A percentile compares a stretch with the other conserved stretches of the same genome.
Evolutionary conservation across 2,113 vertebrate species (phyloP).

Genomic region (Esox niger): DNA sequence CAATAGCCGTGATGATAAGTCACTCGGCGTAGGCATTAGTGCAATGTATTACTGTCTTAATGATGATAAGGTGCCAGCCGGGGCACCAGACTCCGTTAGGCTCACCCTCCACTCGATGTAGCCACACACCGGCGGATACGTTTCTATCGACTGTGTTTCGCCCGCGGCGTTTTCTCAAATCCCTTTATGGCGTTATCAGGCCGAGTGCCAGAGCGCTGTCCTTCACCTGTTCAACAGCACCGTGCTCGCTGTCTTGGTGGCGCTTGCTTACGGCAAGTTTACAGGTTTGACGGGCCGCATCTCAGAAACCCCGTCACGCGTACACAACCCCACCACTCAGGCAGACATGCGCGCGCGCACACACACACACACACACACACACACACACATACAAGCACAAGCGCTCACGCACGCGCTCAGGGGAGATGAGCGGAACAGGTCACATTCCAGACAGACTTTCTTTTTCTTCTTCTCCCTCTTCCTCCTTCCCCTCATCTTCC

Average conservation of each 20-base stretch:
- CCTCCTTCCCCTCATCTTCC: neutral
- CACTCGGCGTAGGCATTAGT: slow-evolving; percentile 50
- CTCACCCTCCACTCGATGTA: slow-evolving; percentile 25
- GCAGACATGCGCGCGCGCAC: neutral
- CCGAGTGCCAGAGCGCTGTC: slow-evolving; percentile 61
- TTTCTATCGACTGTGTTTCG: slow-evolving; percentile 61
- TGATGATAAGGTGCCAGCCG: slow-evolving; percentile 57
- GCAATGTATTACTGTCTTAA: slow-evolving; percentile 55
- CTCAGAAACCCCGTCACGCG: slow-evolving; percentile 1
- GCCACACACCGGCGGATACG: slow-evolving; percentile 54
- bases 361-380: slow-evolving; percentile 3
- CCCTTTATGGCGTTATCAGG: slow-evolving; percentile 65
- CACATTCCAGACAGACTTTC: slow-evolving; percentile 58
- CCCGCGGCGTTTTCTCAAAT: slow-evolving; percentile 62
- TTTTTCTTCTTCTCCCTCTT: slow-evolving; percentile 8
- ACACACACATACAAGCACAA: slow-evolving; percentile 17
- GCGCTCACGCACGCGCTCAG: slow-evolving; percentile 1
- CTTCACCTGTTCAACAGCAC: slow-evolving; percentile 63
- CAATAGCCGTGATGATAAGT: slow-evolving; percentile 55
- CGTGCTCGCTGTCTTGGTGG: neutral
- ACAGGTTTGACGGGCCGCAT: neutral
- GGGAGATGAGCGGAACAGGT: slow-evolving; percentile 33
- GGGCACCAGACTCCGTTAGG: slow-evolving; percentile 32
- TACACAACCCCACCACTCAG: no score
- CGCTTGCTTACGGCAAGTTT: neutral